Conservation (phyloP, 1,140 invertebrate genomes). For the Drosophila subobscura region DNA sequence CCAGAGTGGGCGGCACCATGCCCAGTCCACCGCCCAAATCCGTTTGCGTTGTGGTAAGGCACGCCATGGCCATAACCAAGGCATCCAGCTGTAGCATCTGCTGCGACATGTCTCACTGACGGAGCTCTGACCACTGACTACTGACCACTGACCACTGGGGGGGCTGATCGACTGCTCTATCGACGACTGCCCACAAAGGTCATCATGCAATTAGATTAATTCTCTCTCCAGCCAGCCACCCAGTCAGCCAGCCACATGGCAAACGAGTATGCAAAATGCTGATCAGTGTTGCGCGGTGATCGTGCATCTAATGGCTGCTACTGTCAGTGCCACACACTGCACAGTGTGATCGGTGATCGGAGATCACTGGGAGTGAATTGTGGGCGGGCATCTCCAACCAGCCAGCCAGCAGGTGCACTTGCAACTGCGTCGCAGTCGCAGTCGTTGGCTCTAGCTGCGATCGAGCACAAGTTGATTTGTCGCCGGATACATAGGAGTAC, state of each 20-base stretch:
- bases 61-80: slow-evolving; percentile 73
- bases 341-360: neutral
- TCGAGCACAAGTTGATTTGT: slow-evolving; percentile 2
- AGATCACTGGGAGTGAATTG: slow-evolving; percentile 7
- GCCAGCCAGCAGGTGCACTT: neutral
- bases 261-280: slow-evolving; percentile 43
- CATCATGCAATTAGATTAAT: slow-evolving; percentile 5
- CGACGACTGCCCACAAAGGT: slow-evolving; percentile 24
- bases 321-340: neutral
- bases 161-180: neutral
- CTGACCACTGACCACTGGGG: neutral
- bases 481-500: neutral
- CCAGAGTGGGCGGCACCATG: slow-evolving; percentile 17
- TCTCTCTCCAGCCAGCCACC: too few relatives aligned
- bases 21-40: slow-evolving; percentile 36
- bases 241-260: neutral
- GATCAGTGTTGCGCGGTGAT: neutral
- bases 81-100: slow-evolving; percentile 64
- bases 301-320: too few relatives aligned
- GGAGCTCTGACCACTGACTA: neutral
- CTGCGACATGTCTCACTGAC: slow-evolving; percentile 49
- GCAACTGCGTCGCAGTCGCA: slow-evolving; percentile 38
- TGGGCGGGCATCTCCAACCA: slow-evolving; percentile 25
- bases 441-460: slow-evolving; percentile 30
- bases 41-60: slow-evolving; percentile 61